These are phyloP conservation scores for Sycobia sp. DNA, from an alignment of 1,140 invertebrate genomes.

Conservation along the genomic window DNA sequence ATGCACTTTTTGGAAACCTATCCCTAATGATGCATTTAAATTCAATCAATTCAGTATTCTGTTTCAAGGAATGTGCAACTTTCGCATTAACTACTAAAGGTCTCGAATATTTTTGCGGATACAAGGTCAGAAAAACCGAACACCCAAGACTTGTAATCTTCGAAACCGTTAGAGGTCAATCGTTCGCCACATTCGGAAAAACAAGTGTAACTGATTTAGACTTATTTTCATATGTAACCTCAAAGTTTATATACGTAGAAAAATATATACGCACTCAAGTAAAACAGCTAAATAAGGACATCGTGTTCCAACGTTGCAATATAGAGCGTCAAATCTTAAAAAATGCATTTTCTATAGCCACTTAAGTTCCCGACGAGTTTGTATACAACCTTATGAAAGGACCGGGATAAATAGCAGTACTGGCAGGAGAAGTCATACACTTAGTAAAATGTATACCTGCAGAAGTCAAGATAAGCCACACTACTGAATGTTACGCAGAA, in stretches of 20 bases:
- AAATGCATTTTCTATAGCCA: conserved; percentile 28
- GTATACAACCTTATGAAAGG: conserved; percentile 32
- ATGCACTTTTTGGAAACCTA: not conserved
- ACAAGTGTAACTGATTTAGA: not conserved
- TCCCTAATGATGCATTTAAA: not conserved
- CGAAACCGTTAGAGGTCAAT: conserved; percentile 13
- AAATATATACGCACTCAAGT: conserved; percentile 20
- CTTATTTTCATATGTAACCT: conserved; percentile 25
- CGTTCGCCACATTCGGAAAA: not conserved
- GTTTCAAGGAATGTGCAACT: not conserved
- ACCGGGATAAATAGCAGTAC: conserved; percentile 32
- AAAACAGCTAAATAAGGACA: conserved; percentile 4
- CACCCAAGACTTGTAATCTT: conserved; percentile 40
- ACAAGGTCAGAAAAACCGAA: conserved; percentile 28
- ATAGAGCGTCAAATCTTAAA: conserved; percentile 1
- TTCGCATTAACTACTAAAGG: not conserved
- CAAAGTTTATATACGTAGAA: conserved; percentile 31
- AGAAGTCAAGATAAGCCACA: not conserved
- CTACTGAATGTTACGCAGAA: conserved; percentile 27
- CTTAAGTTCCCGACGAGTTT: conserved; percentile 21
- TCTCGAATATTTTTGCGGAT: conserved; percentile 23
- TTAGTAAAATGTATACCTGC: conserved; percentile 28
- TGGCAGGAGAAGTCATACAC: conserved; percentile 23
- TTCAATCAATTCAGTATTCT: not conserved
- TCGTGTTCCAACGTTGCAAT: not conserved